Evolutionary conservation across 2,888 invertebrate genomes (phyloP), one percentile per base, ranked within the genome.

Genomic region (Macaria notata): DNA sequence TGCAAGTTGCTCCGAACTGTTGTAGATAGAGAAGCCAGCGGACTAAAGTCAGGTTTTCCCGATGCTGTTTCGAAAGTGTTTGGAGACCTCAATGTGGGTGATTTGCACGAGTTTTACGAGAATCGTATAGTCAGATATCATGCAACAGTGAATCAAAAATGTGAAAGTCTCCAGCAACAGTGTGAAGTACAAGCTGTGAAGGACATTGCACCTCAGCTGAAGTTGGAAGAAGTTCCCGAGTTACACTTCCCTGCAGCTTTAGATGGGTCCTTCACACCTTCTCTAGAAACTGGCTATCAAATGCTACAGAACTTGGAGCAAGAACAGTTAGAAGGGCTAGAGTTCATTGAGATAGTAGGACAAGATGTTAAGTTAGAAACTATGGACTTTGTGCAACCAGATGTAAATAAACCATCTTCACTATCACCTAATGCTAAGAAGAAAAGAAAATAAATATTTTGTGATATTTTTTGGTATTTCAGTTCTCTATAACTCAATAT

Each of bases 291-390:
- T 38, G 94, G 94, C 0, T 94, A 94, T 71, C 93, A 94, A 79
- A 94, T 94, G 94, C 81, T 93, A 57, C 93, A 94, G 52, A 94
- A 92, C 61, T 80, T 94, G 52, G 94, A 94, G 70, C 94, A 93
- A 68, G 94, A 94, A 53, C 92, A 92, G 62, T 62, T 89, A 1
- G 88, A 90, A 64, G 87, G 88, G 0, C 66, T 92, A 33, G 90
- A 91, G 42, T 78, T 91, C 1, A 65, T 92, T 3, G 91, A 91
- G 62, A 73, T 84, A 2, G 87, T 89, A 3, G 70, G 81, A 42
- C 88, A 89, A 69, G 90, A 90, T 58, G 84, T 89, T 4, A 90
- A 89, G 73, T 73, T 90, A n/a, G 91, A 91, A 47, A 65, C 84
- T 0, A 79, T 90, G 74, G 90, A 90, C 39, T 88, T 84, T 66